phyloP scores from a whole-genome alignment of 1,140 invertebrate species.

The Tetramorium alpestre region DNA sequence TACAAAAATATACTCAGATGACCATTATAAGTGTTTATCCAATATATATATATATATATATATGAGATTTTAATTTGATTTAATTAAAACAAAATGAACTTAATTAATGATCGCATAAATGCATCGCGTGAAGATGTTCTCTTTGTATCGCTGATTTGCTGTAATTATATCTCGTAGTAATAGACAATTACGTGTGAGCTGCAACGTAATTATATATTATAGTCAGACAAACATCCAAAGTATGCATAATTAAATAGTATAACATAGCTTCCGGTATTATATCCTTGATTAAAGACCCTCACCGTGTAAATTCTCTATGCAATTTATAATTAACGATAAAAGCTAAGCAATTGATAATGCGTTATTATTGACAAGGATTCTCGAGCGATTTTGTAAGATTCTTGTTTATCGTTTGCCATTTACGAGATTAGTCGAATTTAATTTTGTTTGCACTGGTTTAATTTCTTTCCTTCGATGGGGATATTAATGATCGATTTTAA shows the following conservation, averaged over 20 bases:
- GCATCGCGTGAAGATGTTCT: neutral
- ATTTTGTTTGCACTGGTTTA: neutral
- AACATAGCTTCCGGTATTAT: neutral
- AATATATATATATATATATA: neutral
- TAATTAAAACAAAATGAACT: neutral
- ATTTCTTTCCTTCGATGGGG: neutral
- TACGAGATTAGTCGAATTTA: neutral
- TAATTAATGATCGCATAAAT: neutral
- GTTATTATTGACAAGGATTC: neutral
- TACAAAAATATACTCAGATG: neutral
- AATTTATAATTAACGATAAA: slow-evolving; percentile 15
- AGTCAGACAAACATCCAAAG: neutral
- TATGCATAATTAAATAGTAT: slow-evolving; percentile 5
- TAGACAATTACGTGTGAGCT: neutral
- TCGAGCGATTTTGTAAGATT: neutral
- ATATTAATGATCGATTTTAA: neutral
- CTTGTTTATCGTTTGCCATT: neutral
- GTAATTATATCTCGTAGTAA: neutral
- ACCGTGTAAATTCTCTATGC: neutral
- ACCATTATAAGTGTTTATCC: neutral
- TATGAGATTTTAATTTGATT: neutral
- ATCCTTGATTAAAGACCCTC: neutral
- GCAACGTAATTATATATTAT: neutral
- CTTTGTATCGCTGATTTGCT: neutral
- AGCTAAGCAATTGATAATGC: neutral